Evolutionary conservation across 2,113 vertebrate species (phyloP).

Genomic region (Heliornis fulica): DNA sequence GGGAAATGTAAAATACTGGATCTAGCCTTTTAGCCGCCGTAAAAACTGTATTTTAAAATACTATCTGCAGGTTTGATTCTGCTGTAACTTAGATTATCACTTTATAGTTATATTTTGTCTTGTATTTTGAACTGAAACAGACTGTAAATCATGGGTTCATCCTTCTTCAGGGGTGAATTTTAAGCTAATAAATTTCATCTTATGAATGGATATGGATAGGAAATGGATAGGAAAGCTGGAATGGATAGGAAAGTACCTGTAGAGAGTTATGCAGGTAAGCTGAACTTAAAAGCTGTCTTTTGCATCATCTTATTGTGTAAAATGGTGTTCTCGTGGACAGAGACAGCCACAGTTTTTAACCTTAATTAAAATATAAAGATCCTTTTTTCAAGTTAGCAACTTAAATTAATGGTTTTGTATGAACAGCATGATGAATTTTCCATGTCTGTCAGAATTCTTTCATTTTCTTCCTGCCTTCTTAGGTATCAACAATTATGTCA

Average conservation of each 20-base stretch:
- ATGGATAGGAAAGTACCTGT: background rate
- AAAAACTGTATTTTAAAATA: background rate
- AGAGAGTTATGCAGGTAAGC: background rate
- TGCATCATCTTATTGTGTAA: background rate
- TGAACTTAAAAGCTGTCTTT: background rate
- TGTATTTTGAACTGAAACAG: background rate
- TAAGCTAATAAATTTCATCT: background rate
- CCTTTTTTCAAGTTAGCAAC: background rate
- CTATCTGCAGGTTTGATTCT: background rate
- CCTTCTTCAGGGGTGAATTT: background rate
- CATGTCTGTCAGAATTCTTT: background rate
- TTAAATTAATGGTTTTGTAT: background rate
- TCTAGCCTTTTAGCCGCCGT: background rate
- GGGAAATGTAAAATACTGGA: background rate
- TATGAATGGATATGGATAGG: background rate
- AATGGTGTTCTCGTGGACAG: background rate
- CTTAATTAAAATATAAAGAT: background rate
- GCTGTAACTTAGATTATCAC: background rate
- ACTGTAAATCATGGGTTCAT: accelerated
- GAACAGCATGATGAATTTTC: background rate
- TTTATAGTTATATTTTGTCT: background rate
- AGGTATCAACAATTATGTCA: background rate
- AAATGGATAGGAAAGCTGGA: background rate
- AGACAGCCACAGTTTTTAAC: background rate
- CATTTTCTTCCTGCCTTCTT: background rate